phyloP scores from a whole-genome alignment of 2,888 invertebrate species.

The Nomada fucata region DNA sequence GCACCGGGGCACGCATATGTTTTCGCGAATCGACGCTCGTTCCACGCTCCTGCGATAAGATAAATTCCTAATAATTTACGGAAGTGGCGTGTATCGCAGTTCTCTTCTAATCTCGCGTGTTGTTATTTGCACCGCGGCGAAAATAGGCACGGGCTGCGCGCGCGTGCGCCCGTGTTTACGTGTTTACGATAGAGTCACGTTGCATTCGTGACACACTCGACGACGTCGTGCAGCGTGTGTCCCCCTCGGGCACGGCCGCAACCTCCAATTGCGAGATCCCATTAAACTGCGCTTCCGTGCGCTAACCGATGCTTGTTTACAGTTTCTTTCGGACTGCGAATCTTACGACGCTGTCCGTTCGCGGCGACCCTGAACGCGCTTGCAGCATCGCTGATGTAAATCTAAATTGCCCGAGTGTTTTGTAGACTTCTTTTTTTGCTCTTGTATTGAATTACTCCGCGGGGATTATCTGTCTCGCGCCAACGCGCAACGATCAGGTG shows the following conservation, averaged over 20 bases:
- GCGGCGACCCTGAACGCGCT: constrained; percentile 1
- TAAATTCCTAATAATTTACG: constrained; percentile 12
- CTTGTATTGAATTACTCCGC: background rate
- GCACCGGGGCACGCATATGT: background rate
- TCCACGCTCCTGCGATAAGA: background rate
- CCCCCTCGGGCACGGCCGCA: background rate
- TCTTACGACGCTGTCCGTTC: background rate
- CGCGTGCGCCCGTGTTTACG: background rate
- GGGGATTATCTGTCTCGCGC: too few relatives aligned
- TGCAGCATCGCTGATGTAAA: background rate
- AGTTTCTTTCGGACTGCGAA: background rate
- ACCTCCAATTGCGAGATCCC: constrained; percentile 5
- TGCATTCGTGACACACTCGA: background rate
- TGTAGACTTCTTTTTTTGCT: too few relatives aligned
- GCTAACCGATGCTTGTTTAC: background rate
- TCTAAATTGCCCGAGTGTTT: background rate
- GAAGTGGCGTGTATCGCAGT: background rate
- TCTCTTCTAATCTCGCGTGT: constrained; percentile 19
- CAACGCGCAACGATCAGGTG: constrained; percentile 8
- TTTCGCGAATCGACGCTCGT: too few relatives aligned
- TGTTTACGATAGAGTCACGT: constrained; percentile 15
- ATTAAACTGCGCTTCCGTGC: background rate
- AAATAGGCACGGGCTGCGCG: constrained; percentile 19
- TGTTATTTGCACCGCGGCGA: constrained; percentile 21
- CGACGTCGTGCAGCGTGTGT: background rate